A percentile compares a stretch with the other conserved stretches of the same genome.
Conservation (phyloP, 2,113 vertebrate species). For the Spea multiplicata region DNA sequence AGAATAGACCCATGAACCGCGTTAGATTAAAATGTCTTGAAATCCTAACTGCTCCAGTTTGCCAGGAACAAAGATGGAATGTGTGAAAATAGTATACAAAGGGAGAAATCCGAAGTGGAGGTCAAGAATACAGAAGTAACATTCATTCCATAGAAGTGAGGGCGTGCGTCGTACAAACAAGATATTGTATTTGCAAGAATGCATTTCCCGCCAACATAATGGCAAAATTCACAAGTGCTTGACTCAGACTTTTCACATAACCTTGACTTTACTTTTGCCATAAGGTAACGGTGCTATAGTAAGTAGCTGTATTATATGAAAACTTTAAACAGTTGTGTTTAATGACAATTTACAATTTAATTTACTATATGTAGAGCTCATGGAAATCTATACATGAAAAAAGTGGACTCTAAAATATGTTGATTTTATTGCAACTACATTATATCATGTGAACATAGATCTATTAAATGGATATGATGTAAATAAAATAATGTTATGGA, state of each 20-base stretch:
- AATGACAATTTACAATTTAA: too few relatives aligned
- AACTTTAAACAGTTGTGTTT: too few relatives aligned
- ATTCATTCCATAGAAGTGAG: conserved; percentile 6
- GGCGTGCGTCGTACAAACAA: background rate
- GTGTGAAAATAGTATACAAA: conserved; percentile 6
- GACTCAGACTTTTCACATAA: conserved; percentile 30
- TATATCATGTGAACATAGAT: too few relatives aligned
- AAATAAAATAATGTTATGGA: too few relatives aligned
- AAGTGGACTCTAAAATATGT: too few relatives aligned
- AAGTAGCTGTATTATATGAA: too few relatives aligned
- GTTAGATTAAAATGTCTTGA: background rate
- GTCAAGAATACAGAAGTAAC: background rate
- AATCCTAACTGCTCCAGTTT: background rate
- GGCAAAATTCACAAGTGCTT: conserved; percentile 36
- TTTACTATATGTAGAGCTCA: too few relatives aligned
- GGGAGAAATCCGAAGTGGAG: background rate
- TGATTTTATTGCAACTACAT: too few relatives aligned
- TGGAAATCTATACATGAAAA: too few relatives aligned
- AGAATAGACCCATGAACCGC: background rate
- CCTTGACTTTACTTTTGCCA: background rate
- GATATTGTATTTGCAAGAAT: conserved; percentile 5
- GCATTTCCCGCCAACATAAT: conserved; percentile 1
- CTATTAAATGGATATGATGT: too few relatives aligned
- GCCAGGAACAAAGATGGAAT: background rate
- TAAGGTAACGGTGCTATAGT: too few relatives aligned